Base-by-base conservation (phyloP, 2,113 vertebrate species). In the Psilopsiagon aymara region DNA sequence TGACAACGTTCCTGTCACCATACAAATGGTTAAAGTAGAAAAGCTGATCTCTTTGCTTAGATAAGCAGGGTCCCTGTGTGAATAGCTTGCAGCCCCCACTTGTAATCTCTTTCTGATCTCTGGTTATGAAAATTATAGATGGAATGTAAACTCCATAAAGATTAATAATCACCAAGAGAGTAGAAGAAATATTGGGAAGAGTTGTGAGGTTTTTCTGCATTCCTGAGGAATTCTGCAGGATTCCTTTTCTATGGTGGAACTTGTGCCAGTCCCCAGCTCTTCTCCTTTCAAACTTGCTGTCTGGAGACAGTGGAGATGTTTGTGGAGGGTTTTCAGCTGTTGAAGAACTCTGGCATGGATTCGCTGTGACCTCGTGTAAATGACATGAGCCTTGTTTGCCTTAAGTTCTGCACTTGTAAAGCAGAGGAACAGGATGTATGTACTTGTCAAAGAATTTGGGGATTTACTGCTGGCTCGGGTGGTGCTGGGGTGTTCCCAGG, bases 71-170 rank as follows among this genome's bases (percentile, higher is more conserved):
- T 66, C 76, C 76, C 86, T 91, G 49, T 71, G 82, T 69, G 91
- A 95, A 95, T 78, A 92, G 55, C 82, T 91, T 63, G 21, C 78
- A 96, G 77, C 73, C 82, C 85, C 90, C 3, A 25, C 17, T 80
- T 29, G 9, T 97, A 97, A 97, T 94, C 96, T 90, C 80, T 27
- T 85, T 92, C 83, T 92, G 82, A 96, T 95, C 95, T 93, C 75
- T 87, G 70, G 87, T 94, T 96, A 96, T 96, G 95, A 97, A 95
- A 96, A 90, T 97, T 94, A 96, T 93, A 81, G 67, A 79, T 89
- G 94, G 96, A 96, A 97, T 96, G 95, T 95, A 97, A 97, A 95
- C 93, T 62, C 89, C 62, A 82, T 91, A 78, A 97, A 97, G 95
- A 97, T 97, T 82, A 95, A 87, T 43, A 86, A 88, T 29, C 91